Evolutionary conservation across 2,113 vertebrate genomes (phyloP), one percentile per base, ranked within the genome.

Genomic region (Martes martes): DNA sequence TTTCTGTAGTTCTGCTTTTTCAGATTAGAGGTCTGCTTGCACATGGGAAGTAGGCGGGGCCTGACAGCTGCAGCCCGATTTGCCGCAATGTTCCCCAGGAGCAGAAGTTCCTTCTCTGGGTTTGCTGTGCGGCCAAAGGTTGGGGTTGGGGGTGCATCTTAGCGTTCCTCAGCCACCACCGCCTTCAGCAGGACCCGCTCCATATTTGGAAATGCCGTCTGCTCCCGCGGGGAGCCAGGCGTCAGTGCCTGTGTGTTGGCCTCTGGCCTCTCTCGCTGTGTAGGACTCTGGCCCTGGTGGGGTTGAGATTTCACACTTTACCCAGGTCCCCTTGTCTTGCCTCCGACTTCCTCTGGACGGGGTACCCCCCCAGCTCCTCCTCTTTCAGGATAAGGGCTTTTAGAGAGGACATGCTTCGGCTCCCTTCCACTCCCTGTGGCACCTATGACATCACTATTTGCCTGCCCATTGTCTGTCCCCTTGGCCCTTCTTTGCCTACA

Each of bases 31-130:
- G 26, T 79, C 67, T 57, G 23, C 33, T 24, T 91, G 47, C 63
- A n/a, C 6, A 33, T 16, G 19, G 33, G 61, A 55, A 57, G 10
- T 23, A 18, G 8, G 15, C 28, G 15, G 67, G 26, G 11, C 19
- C 92, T 42, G 61, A 24, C 0, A 1, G 21, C 16, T 7, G 19
- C 1, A n/a, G 36, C 47, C 7, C n/a, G 33, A 2, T 39, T 24
- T 21, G 61, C 7, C 14, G 39, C 36, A 2, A 0, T 11, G 9
- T 13, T 24, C 3, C 21, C 21, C 24, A 1, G 13, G 0, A 0
- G 28, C 47, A 23, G 24, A 74, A 52, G 31, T 42, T 78, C 36
- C 39, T 88, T 78, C 50, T 57, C 69, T 33, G 86, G 26, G 31
- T 74, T 76, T 84, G 15, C 55, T 28, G 10, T 52, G 13, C 7